phyloP scores from a whole-genome alignment of 2,888 invertebrate species.

The Lycia hirtaria region DNA sequence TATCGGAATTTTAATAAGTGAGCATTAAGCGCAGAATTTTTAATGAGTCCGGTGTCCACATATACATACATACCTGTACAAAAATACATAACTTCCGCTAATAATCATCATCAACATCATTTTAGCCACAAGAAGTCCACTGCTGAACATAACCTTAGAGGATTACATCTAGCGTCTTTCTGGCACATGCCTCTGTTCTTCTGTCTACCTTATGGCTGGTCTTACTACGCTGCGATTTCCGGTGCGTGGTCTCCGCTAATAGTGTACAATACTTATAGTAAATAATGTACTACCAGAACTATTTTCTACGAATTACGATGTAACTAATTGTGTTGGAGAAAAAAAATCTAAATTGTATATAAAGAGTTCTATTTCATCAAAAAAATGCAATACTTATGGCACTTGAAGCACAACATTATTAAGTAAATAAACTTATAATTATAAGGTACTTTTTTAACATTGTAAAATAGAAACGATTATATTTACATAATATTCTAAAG shows the following conservation, averaged over 20 bases:
- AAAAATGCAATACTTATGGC: conserved; percentile 15
- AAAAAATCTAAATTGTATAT: background rate
- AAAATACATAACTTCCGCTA: conserved; percentile 4
- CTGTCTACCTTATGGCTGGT: no score
- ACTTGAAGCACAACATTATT: conserved; percentile 6
- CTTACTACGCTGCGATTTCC: no score
- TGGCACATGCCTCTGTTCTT: no score
- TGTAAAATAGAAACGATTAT: background rate
- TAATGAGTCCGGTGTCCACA: conserved; percentile 11
- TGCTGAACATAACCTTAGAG: no score
- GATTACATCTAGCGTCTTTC: no score
- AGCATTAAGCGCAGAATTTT: conserved; percentile 27
- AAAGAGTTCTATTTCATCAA: background rate
- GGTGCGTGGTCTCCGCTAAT: no score
- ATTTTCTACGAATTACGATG: no score
- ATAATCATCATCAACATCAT: background rate
- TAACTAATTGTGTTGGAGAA: no score
- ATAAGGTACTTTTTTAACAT: background rate
- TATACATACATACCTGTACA: background rate
- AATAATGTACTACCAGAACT: no score
- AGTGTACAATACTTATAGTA: no score
- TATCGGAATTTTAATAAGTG: conserved; percentile 36
- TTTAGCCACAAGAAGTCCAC: background rate
- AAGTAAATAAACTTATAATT: background rate
- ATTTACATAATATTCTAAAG: background rate